Percentiles rank a stretch among this genome's conserved stretches.
Conservation (phyloP, 2,113 vertebrate species). For the Tupaia chinensis region DNA sequence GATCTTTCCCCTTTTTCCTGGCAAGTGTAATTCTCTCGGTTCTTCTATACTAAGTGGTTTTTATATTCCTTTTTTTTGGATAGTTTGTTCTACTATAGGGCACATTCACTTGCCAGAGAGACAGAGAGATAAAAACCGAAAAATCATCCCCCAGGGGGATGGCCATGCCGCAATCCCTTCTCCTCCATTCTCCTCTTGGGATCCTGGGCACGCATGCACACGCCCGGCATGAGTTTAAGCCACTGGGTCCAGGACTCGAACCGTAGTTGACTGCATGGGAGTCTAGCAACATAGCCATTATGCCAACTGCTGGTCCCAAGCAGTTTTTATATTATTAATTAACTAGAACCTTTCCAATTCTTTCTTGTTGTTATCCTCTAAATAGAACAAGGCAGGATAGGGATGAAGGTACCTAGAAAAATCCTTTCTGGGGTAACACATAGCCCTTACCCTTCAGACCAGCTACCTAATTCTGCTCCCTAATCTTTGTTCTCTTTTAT, state of each 20-base stretch:
- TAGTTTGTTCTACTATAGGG: too few species aligned
- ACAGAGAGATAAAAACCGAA: too few species aligned
- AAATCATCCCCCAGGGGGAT: too few species aligned
- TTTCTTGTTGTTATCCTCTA: not conserved
- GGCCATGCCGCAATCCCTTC: too few species aligned
- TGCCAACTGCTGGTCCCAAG: too few species aligned
- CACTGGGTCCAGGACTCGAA: too few species aligned
- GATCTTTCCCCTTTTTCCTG: not conserved
- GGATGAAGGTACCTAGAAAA: not conserved
- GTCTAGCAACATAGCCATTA: too few species aligned
- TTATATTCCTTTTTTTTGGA: not conserved
- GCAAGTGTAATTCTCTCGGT: not conserved
- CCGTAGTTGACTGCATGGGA: too few species aligned
- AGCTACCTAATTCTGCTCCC: not conserved
- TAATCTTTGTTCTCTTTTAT: not conserved
- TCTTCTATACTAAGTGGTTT: not conserved
- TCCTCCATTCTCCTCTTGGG: too few species aligned
- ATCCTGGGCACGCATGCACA: too few species aligned
- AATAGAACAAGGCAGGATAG: not conserved
- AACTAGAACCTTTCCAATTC: not conserved
- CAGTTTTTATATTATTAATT: constrained; percentile 18
- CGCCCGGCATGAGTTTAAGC: too few species aligned
- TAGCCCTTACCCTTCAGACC: not conserved
- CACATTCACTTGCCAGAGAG: too few species aligned
- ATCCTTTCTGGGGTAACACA: not conserved